phyloP scores from a whole-genome alignment of 2,888 invertebrate species.

The Habroteleia sp. region DNA sequence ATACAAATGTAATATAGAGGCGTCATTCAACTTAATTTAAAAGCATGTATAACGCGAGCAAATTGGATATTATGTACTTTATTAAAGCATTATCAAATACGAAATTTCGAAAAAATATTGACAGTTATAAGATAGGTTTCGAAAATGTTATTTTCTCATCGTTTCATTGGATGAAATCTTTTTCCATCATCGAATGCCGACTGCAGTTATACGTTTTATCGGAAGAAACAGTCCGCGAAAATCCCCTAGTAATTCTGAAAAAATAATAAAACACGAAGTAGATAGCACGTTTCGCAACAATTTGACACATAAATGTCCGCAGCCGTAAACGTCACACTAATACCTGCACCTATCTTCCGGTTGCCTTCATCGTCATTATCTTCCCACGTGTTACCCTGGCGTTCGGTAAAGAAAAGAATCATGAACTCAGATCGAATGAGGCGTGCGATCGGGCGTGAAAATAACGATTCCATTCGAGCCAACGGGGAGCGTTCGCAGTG shows the following conservation, averaged over 20 bases:
- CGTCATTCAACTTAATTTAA: no score
- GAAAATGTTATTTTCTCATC: constrained; percentile 26
- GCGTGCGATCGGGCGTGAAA: constrained; percentile 60
- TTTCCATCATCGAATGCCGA: constrained; percentile 9
- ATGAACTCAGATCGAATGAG: constrained; percentile 48
- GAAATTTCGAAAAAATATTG: no score
- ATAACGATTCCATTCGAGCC: constrained; percentile 48
- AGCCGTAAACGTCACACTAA: constrained; percentile 38
- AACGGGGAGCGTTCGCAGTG: constrained; percentile 29
- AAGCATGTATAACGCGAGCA: no score
- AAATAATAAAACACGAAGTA: constrained; percentile 32
- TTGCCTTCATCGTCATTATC: constrained; percentile 50
- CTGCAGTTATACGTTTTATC: neutral
- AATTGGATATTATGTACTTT: no score
- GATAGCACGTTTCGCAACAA: constrained; percentile 38
- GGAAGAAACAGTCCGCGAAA: constrained; percentile 6
- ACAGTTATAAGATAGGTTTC: no score
- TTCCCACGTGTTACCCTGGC: constrained; percentile 48
- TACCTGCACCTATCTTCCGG: constrained; percentile 45
- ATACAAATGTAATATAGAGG: no score
- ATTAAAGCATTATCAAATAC: no score
- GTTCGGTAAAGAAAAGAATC: constrained; percentile 43
- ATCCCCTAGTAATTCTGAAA: constrained; percentile 1
- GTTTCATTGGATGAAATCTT: constrained; percentile 15
- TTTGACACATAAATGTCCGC: constrained; percentile 51